These are phyloP conservation scores for Seriola quinqueradiata DNA, from an alignment of 2,113 vertebrate species.

Conservation along the genomic window DNA sequence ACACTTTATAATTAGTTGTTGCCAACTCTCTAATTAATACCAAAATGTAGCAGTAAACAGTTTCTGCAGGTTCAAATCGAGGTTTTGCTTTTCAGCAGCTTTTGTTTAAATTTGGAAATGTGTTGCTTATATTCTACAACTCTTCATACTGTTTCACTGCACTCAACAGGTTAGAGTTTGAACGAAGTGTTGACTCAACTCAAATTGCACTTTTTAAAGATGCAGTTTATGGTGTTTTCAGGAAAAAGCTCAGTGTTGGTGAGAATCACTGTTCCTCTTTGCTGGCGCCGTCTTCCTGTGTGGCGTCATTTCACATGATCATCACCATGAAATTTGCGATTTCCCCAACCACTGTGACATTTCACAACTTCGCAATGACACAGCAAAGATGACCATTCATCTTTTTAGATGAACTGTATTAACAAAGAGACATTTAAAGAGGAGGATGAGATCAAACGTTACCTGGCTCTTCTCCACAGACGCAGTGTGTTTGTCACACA, in stretches of 20 bases:
- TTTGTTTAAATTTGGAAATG: too few relatives aligned
- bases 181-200: not conserved
- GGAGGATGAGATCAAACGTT: not conserved
- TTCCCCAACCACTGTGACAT: not conserved
- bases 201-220: too few relatives aligned
- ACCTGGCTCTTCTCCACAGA: conserved; percentile 94
- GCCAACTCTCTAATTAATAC: too few relatives aligned
- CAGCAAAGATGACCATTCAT: too few relatives aligned
- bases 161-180: too few relatives aligned
- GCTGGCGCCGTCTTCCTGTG: not conserved
- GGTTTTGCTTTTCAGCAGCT: too few relatives aligned
- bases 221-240: not conserved
- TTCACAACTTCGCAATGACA: not conserved
- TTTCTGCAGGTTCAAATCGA: too few relatives aligned
- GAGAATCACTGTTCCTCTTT: not conserved
- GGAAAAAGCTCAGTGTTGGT: not conserved
- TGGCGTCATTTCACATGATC: not conserved
- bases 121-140: too few relatives aligned
- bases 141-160: too few relatives aligned
- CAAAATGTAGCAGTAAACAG: too few relatives aligned
- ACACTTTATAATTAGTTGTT: too few relatives aligned
- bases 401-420: not conserved
- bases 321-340: too few relatives aligned
- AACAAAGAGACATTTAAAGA: not conserved
- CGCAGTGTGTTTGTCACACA: conserved; percentile 93